Evolutionary conservation across 2,113 vertebrate genomes (phyloP), one percentile per base, ranked within the genome.

Genomic region (Ceyx cyanopectus): DNA sequence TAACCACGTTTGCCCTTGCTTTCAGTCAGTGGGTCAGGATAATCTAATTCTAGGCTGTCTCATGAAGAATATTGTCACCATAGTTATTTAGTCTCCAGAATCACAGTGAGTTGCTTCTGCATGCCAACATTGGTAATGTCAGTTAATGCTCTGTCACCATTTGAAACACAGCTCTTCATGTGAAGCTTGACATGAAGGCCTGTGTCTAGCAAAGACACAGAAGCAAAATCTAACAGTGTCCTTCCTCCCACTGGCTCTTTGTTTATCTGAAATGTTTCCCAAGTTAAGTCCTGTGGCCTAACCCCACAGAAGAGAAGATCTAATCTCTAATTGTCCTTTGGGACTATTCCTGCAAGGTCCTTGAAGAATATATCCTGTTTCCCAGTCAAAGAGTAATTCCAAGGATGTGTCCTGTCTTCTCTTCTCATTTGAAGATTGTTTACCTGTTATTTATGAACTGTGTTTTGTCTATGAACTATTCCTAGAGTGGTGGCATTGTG

Each of bases 291-390:
- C 97, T 97, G 97, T 97, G 95, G 97, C 96, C 92, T 97, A 96
- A 93, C 96, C 93, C 87, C 85, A 78, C 40, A 72, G 92, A 95
- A 96, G 92, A 97, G 95, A 96, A 95, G 97, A 97, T 96, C 85
- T 95, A 43, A 89, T 96, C 88, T 94, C 87, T 80, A 46, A 73
- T 94, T 93, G 58, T 96, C 95, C 78, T 76, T 5, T 40, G 95
- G 90, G 93, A 93, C 87, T 92, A 87, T 90, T 95, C 91, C 92
- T 79, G 48, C 90, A 91, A 96, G 95, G 83, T 96, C 94, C 96
- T 97, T 96, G 95, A 95, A 97, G 95, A 97, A 96, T 95, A 92
- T 95, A 97, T 98, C 97, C 97, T 97, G 97, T 98, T 98, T 98
- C 90, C 90, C 90, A 85, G 68, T 95, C 94, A 97, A 90, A 97